A percentile compares a stretch with the other conserved stretches of the same genome.
phyloP scores from a whole-genome alignment of 2,113 vertebrate species.

The Bufo gargarizans region DNA sequence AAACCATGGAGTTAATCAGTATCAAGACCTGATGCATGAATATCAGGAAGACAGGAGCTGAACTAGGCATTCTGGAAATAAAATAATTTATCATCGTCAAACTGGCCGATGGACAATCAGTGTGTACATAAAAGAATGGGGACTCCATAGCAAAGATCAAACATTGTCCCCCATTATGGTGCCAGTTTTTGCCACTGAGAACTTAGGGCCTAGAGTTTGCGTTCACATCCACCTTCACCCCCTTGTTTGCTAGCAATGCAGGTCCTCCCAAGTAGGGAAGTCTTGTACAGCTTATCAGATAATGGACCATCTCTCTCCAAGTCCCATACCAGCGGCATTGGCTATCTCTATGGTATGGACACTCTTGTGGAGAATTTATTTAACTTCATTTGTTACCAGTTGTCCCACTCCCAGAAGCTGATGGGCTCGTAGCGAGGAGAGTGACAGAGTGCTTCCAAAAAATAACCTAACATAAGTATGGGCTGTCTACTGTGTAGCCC shows the following conservation, averaged over 20 bases:
- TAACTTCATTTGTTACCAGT: too few species aligned
- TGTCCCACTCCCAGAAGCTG: too few species aligned
- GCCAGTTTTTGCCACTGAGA: neutral
- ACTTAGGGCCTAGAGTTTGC: neutral
- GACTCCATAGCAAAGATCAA: neutral
- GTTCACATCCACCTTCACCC: neutral
- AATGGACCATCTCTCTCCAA: neutral
- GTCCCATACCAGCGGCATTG: too few species aligned
- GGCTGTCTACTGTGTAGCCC: neutral
- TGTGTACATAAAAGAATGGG: neutral
- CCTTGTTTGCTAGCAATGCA: neutral
- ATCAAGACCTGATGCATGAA: neutral
- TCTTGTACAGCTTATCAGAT: neutral
- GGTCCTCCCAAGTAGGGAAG: neutral
- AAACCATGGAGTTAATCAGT: neutral
- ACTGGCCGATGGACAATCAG: too few species aligned
- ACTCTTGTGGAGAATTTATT: neutral
- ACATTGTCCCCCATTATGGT: neutral
- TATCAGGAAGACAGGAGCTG: neutral
- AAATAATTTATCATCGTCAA: conserved; percentile 4
- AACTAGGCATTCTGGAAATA: conserved; percentile 6
- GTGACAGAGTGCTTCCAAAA: neutral
- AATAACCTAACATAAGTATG: neutral
- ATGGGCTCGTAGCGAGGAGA: neutral
- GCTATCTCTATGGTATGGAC: neutral